Percentiles rank a stretch among this genome's conserved stretches.
phyloP scores from a whole-genome alignment of 2,797 vertebrate genomes.

The Aulostomus chinensis region DNA sequence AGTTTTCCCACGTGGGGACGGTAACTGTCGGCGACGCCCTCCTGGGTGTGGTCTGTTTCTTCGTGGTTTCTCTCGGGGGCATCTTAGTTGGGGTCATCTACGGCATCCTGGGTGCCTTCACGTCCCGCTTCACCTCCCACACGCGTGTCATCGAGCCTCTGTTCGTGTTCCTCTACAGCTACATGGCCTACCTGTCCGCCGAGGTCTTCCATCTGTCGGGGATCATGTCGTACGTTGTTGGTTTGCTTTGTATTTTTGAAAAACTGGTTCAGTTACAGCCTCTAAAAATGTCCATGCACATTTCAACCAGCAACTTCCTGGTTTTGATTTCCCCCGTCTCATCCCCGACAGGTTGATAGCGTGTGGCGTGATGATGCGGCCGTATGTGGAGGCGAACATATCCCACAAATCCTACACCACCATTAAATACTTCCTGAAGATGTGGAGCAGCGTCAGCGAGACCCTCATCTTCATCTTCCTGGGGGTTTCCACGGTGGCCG shows the following conservation, averaged over 20 bases:
- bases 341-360: slow-evolving; percentile 89
- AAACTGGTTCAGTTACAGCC: too few species aligned
- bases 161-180: slow-evolving; percentile 98
- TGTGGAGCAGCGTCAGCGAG: slow-evolving; percentile 99
- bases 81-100: slow-evolving; percentile 89
- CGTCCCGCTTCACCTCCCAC: slow-evolving; percentile 93
- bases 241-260: too few species aligned
- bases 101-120: slow-evolving; percentile 91
- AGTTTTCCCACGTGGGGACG: slow-evolving; percentile 81
- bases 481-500: slow-evolving; percentile 93
- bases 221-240: slow-evolving; percentile 93
- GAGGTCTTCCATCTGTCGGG: slow-evolving; percentile 97
- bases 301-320: too few species aligned
- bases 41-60: slow-evolving; percentile 92
- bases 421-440: slow-evolving; percentile 98
- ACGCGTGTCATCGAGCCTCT: slow-evolving; percentile 98
- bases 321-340: too few species aligned
- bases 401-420: slow-evolving; percentile 99
- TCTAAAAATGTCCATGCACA: too few species aligned
- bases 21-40: slow-evolving; percentile 85
- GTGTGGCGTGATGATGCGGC: slow-evolving; percentile 91
- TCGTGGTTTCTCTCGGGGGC: slow-evolving; percentile 91
- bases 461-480: slow-evolving; percentile 99
- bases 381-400: slow-evolving; percentile 98
- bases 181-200: slow-evolving; percentile 95